Percentiles rank a stretch among this genome's conserved stretches.
phyloP scores from a whole-genome alignment of 2,888 invertebrate species.

The Polyommatus iphigenia region DNA sequence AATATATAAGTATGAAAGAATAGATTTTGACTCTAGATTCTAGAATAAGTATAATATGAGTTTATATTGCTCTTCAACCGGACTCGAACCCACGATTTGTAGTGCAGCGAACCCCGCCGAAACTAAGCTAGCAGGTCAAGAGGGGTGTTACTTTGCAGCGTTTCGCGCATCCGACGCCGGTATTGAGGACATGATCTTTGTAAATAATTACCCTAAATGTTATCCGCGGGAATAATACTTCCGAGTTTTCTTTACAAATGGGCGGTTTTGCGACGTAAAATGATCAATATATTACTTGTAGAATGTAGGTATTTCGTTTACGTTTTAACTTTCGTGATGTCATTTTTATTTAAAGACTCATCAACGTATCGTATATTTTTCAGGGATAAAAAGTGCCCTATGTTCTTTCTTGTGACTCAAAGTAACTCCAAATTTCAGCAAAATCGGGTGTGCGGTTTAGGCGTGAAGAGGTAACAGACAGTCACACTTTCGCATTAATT shows the following conservation, averaged over 20 bases:
- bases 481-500: too few species aligned
- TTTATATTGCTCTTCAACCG: not conserved
- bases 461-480: too few species aligned
- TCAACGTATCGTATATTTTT: too few species aligned
- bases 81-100: not conserved
- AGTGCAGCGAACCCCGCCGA: not conserved
- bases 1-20: too few species aligned
- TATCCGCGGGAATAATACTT: not conserved
- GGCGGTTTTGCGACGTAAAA: not conserved
- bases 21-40: too few species aligned
- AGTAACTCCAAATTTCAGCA: too few species aligned
- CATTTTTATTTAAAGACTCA: too few species aligned
- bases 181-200: slow-evolving; percentile 24
- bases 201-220: slow-evolving; percentile 4
- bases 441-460: too few species aligned
- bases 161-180: not conserved
- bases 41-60: not conserved
- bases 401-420: too few species aligned
- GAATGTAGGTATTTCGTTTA: too few species aligned
- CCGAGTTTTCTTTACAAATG: not conserved
- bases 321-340: too few species aligned
- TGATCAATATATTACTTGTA: not conserved
- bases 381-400: too few species aligned
- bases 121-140: slow-evolving; percentile 19
- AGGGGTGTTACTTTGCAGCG: not conserved